Conservation (phyloP, 1,140 invertebrate genomes). For the Heliothis virescens region DNA sequence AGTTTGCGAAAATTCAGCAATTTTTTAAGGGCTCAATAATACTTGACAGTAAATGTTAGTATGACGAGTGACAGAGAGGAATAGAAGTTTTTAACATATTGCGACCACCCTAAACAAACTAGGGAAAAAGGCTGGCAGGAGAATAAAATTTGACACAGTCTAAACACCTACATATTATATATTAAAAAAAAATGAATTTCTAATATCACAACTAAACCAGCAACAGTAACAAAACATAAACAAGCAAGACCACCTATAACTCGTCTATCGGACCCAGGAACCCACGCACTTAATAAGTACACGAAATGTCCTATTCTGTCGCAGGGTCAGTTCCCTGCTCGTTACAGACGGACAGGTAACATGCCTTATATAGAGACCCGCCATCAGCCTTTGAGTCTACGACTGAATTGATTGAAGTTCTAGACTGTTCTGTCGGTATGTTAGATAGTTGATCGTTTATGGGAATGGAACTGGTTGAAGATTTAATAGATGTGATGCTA, state of each 20-base stretch:
- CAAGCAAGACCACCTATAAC: constrained; percentile 23
- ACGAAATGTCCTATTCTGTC: constrained; percentile 35
- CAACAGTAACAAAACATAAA: constrained; percentile 11
- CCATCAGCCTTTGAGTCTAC: neutral
- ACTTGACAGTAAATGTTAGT: too few species aligned
- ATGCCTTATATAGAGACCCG: neutral
- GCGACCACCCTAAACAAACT: too few species aligned
- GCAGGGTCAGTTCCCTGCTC: constrained; percentile 1
- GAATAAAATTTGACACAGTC: too few species aligned
- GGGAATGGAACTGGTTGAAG: too few species aligned
- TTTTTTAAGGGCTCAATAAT: too few species aligned
- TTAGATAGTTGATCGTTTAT: neutral
- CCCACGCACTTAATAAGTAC: constrained; percentile 16
- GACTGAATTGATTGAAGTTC: neutral
- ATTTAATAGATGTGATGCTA: too few species aligned
- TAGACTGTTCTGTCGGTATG: too few species aligned
- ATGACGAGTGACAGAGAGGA: too few species aligned
- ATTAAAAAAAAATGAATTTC: neutral
- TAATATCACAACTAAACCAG: neutral
- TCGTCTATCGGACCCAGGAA: neutral
- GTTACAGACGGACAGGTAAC: constrained; percentile 19
- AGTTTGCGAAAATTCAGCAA: too few species aligned
- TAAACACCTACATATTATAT: too few species aligned
- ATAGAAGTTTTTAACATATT: too few species aligned
- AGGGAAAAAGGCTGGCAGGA: too few species aligned